phyloP scores from a whole-genome alignment of 2,888 invertebrate species.

The Drosophila siamana region DNA sequence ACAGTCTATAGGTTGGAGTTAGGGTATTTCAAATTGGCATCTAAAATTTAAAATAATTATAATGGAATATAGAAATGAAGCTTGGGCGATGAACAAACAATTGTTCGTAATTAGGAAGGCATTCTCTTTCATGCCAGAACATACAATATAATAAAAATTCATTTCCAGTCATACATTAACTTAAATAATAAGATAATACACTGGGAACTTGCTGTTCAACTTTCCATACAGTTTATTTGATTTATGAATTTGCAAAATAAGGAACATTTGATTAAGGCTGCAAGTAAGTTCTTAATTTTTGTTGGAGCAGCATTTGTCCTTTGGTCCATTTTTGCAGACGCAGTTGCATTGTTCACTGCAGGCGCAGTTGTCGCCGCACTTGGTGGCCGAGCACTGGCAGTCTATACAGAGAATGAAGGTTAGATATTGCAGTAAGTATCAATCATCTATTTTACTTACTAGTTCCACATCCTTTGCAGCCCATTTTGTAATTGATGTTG shows the following conservation, averaged over 20 bases:
- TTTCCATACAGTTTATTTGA: neutral
- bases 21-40: too few relatives aligned
- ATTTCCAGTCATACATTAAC: too few relatives aligned
- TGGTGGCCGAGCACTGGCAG: slow-evolving; percentile 72
- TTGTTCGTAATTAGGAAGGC: too few relatives aligned
- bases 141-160: too few relatives aligned
- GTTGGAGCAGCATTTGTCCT: slow-evolving; percentile 71
- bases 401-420: slow-evolving; percentile 35
- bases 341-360: slow-evolving; percentile 74
- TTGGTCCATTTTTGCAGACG: slow-evolving; percentile 74
- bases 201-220: neutral
- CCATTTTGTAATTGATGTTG: slow-evolving; percentile 48
- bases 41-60: too few relatives aligned
- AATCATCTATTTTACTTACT: slow-evolving; percentile 56
- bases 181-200: neutral
- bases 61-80: too few relatives aligned
- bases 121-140: too few relatives aligned
- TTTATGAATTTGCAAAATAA: neutral
- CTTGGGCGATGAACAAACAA: too few relatives aligned
- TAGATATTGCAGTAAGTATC: neutral
- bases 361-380: slow-evolving; percentile 76
- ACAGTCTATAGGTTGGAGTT: too few relatives aligned
- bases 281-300: slow-evolving; percentile 48
- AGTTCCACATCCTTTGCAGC: slow-evolving; percentile 73
- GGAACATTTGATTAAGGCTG: neutral